Base-by-base conservation (phyloP, 2,888 invertebrate species). In the Hirudinaria manillensis region DNA sequence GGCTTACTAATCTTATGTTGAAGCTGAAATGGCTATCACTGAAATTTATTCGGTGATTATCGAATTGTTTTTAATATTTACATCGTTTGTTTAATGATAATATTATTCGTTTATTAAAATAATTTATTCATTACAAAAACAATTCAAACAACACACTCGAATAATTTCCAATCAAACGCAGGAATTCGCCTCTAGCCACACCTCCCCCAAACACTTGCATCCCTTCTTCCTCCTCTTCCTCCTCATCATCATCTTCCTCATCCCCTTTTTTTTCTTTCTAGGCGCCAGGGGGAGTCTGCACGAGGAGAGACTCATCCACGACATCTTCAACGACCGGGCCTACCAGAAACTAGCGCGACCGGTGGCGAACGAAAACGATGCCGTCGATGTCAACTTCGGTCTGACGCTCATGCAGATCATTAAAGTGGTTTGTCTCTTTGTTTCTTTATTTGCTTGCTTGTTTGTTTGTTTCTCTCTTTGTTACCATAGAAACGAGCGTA, bases 341-440 rank as follows among this genome's bases (percentile, higher is more conserved):
- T 84, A 87, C 82, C 85, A 85, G 78, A 81, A 81, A 3, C 78
- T 86, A 70, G 87, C 86, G 77, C 77, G 87, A 53, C 87, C 87
- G 0, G 84, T 86, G 4, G 81, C 79, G 56, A 85, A 86, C 77
- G 85, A 86, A 55, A 81, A 81, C 3, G 79, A 84, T 1, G 81
- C 86, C 0, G 80, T 87, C 4, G 78, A 79, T 0, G 86, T 87
- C 32, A 81, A 81, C 67, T 85, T 87, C 68, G 84, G 85, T 38
- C 79, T 87, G 53, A 84, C 84, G 29, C 81, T 87, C 4, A 86
- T 87, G 78, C 87, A 87, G 78, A 86, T 87, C 74, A 84, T 87
- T 34, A 86, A 87, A 77, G 86, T 87, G 78, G 87, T 85, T 80
- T 78, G 76, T 53, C 16, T 34, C 29, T 68, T 13, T 36, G 27